Percentiles rank a stretch among this genome's conserved stretches.
Evolutionary conservation across 2,797 vertebrate species (phyloP).

Genomic region (Labroides dimidiatus): DNA sequence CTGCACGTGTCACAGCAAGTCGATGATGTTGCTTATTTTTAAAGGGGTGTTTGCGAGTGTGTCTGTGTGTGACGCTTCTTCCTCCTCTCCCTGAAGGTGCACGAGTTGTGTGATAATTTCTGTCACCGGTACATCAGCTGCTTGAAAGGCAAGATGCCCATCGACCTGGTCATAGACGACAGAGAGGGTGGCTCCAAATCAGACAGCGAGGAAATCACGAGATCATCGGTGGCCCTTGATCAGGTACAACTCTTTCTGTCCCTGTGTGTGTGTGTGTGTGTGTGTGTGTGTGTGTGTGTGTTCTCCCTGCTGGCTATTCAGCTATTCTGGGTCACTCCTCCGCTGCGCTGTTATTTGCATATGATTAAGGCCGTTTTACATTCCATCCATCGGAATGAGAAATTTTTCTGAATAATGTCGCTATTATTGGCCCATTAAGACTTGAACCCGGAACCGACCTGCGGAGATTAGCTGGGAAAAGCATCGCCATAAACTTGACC

Average conservation of each 20-base stretch:
- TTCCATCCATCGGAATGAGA: constrained; percentile 93
- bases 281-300: constrained; percentile 17
- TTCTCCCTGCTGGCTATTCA: constrained; percentile 83
- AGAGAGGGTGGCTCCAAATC: constrained; percentile 99
- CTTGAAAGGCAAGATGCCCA: constrained; percentile 99
- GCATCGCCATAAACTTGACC: constrained; percentile 95
- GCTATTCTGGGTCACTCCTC: constrained; percentile 91
- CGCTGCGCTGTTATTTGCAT: constrained; percentile 96
- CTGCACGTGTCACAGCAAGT: constrained; percentile 85
- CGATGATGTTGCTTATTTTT: constrained; percentile 69
- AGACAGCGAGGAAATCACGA: constrained; percentile 98
- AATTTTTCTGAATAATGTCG: constrained; percentile 94
- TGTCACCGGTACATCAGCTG: constrained; percentile 99
- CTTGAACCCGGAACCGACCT: constrained; percentile 93
- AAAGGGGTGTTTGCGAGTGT: constrained; percentile 64
- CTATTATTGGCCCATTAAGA: constrained; percentile 99
- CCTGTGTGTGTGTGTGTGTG: background rate
- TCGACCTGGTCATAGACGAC: constrained; percentile 99
- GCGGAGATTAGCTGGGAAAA: constrained; percentile 94
- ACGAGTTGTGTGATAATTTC: constrained; percentile 99
- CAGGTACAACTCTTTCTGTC: constrained; percentile 87
- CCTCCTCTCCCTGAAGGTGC: constrained; percentile 87
- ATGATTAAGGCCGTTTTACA: constrained; percentile 95
- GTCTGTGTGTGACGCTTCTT: constrained; percentile 72
- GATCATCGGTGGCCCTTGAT: constrained; percentile 96